Percentiles rank a stretch among this genome's conserved stretches.
Evolutionary conservation across 2,797 vertebrate genomes (phyloP).

Genomic region (Antennarius maculatus): DNA sequence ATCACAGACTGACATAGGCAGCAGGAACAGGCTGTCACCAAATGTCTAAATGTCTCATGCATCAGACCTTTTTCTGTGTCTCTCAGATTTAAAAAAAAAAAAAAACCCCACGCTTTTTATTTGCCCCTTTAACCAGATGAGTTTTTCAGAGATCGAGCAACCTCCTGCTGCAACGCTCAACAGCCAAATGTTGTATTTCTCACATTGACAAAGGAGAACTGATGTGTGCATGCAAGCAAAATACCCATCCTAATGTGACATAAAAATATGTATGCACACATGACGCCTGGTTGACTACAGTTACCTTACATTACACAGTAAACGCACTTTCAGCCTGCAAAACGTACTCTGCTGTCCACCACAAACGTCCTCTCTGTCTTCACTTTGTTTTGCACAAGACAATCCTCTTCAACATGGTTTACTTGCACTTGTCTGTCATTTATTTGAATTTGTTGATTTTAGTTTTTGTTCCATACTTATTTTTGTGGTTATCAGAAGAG

Average conservation of each 20-base stretch:
- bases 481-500: conserved; percentile 49
- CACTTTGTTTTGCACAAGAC: conserved; percentile 64
- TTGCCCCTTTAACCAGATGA: conserved; percentile 23
- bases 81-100: background rate
- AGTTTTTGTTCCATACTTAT: conserved; percentile 40
- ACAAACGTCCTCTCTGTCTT: conserved; percentile 55
- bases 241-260: background rate
- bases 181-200: conserved; percentile 16
- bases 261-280: background rate
- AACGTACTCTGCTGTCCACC: conserved; percentile 55
- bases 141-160: conserved; percentile 59
- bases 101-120: conserved; percentile 12
- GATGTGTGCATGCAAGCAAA: conserved; percentile 8
- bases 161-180: conserved; percentile 43
- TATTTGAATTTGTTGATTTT: conserved; percentile 31
- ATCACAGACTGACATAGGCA: conserved; percentile 11
- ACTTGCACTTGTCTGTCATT: conserved; percentile 65
- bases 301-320: conserved; percentile 74
- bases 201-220: background rate
- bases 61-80: conserved; percentile 14
- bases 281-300: conserved; percentile 54
- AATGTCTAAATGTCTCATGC: conserved; percentile 36
- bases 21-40: conserved; percentile 31
- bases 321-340: conserved; percentile 79
- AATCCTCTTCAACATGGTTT: conserved; percentile 63